Evolutionary conservation across 1,140 invertebrate genomes (phyloP).

Genomic region (Aphaenogaster rudis): DNA sequence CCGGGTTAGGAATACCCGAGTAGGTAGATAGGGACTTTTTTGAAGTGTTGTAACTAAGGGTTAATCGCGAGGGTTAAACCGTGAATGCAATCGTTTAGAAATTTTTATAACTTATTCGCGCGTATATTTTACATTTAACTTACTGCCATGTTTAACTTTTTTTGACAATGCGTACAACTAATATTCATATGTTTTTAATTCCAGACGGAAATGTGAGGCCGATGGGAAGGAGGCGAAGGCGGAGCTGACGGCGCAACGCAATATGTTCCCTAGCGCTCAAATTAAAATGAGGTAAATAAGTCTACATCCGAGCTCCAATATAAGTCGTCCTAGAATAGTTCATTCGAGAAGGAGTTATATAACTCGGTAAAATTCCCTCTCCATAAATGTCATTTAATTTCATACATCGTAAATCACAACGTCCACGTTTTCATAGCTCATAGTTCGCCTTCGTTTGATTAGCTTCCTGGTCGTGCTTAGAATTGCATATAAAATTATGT

Average conservation of each 20-base stretch:
- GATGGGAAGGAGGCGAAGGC: constrained; percentile 89
- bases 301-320: constrained; percentile 31
- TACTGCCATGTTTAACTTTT: neutral
- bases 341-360: constrained; percentile 30
- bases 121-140: neutral
- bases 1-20: no score
- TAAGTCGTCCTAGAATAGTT: constrained; percentile 12
- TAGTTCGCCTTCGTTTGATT: constrained; percentile 8
- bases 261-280: constrained; percentile 89
- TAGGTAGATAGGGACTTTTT: no score
- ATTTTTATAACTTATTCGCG: neutral
- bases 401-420: constrained; percentile 10
- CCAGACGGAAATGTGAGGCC: constrained; percentile 88
- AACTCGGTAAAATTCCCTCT: constrained; percentile 12
- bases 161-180: neutral
- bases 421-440: constrained; percentile 13
- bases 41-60: no score
- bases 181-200: constrained; percentile 76
- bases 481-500: constrained; percentile 1
- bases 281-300: constrained; percentile 90
- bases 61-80: no score
- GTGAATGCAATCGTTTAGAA: neutral
- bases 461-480: neutral
- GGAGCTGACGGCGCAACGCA: constrained; percentile 88
- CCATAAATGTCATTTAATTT: constrained; percentile 9